Evolutionary conservation across 2,797 vertebrate species (phyloP).

Genomic region (Bovichtus diacanthus): DNA sequence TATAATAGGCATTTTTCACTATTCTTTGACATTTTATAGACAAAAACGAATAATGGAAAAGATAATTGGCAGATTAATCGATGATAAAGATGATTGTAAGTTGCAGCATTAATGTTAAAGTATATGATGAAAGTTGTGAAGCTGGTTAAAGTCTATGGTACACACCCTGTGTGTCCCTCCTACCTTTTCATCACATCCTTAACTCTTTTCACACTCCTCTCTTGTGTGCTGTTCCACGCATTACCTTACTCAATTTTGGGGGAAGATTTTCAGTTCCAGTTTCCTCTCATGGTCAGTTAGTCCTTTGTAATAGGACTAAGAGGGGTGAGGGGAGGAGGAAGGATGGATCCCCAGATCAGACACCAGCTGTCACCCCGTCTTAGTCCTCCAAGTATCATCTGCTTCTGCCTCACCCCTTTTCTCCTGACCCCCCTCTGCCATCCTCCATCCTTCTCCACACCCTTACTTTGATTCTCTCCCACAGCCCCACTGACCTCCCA

Average conservation of each 20-base stretch:
- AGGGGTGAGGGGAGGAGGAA: slow-evolving; percentile 50
- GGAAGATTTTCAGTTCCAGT: slow-evolving; percentile 16
- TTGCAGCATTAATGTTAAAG: too few species aligned
- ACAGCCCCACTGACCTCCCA: background rate
- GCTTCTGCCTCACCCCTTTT: slow-evolving; percentile 60
- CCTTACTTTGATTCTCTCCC: slow-evolving; percentile 27
- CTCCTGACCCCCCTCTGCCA: slow-evolving; percentile 35
- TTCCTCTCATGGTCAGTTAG: slow-evolving; percentile 54
- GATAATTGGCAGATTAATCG: too few species aligned
- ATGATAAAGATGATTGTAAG: too few species aligned
- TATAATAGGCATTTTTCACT: too few species aligned
- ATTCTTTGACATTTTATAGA: too few species aligned
- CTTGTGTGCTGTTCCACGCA: background rate
- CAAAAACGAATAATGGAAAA: too few species aligned
- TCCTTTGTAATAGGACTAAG: slow-evolving; percentile 67
- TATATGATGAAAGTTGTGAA: too few species aligned
- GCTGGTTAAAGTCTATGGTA: too few species aligned
- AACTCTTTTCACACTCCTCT: slow-evolving; percentile 19
- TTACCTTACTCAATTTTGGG: slow-evolving; percentile 3
- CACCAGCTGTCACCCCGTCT: slow-evolving; percentile 81
- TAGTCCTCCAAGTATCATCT: slow-evolving; percentile 61
- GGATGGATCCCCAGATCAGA: slow-evolving; percentile 83
- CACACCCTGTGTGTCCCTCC: too few species aligned
- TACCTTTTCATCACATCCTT: slow-evolving; percentile 15
- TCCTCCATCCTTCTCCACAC: slow-evolving; percentile 26